Base-by-base conservation (phyloP, 2,888 invertebrate genomes). In the Orthonychiurus folsomi region DNA sequence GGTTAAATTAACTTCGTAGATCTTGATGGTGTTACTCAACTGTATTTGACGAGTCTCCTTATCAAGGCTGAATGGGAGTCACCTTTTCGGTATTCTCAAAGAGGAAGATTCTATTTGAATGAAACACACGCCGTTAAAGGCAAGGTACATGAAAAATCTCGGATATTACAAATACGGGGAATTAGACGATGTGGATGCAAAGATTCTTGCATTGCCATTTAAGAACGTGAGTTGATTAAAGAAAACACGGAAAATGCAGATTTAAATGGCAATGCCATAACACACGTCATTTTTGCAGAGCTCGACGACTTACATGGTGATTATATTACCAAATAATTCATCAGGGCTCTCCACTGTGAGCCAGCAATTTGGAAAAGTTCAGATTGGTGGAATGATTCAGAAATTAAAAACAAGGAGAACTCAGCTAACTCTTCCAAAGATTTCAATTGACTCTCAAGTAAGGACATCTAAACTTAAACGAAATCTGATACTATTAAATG, bases 51-150 rank as follows among this genome's bases (percentile, higher is more conserved):
- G 23, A 68, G 66, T 56, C 62, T 72, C 20, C 63, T 66, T 0
- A 23, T 72, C 24, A 52, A 65, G 52, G 65, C 65, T 27, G 63
- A 65, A 20, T 72, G 72, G 72, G 68, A 68, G 53, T 66, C 66
- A 24, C 72, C 72, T 2, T 72, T 72, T 53, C 60, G 68, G 26
- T 69, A 70, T 60, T 64, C 67, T 21, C 62, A 65, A 20, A 67
- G 62, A 24, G 57, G 60, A 1, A 62, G 63, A 48, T 70, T 72
- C 65, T 72, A 64, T 61, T 54, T 72, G 23, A 72, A 72, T 64
- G 63, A 61, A 15, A 72, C 71, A 25, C 69, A 72, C 63, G 70
- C 69, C 18, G 63, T 70, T 50, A 70, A 70, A 64, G n/a, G 62
- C 68, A 20, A 64, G 64, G 60, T 72, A 67, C 63, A 63, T 68